Evolutionary conservation across 2,888 invertebrate species (phyloP), one percentile per base, ranked within the genome.

Genomic region (Sarcophaga caerulescens): DNA sequence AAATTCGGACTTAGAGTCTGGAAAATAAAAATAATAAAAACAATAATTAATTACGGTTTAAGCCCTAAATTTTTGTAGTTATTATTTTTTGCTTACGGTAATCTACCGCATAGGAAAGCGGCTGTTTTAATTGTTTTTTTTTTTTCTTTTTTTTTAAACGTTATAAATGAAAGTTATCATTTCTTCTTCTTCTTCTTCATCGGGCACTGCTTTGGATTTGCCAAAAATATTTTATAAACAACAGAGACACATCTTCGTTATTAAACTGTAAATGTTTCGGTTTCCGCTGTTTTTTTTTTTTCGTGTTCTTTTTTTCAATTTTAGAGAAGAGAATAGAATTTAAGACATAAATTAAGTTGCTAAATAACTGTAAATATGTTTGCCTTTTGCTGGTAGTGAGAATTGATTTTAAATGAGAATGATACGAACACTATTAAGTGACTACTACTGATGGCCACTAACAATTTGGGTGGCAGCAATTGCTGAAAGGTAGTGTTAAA

Each of bases 21-120:
- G 44, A n/a, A 35, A 77, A 17, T 23, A 17, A 44, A 23, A 73
- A 77, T 60, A 44, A 65, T 19, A 52, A 63, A 65, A 19, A 10
- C 4, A 66, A 66, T 14, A 66, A 68, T 69, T 78, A 83, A 83
- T 83, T 83, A 83, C 45, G 62, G 62, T 62, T 69, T 63, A 69
- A 78, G 78, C 81, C 81, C 81, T 76, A 69, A 76, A 59, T 19
- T 68, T 19, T 62, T 59, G 8, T 44, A 17, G 0, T 21, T 14
- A 23, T 10, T 14, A 12, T 52, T 52, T 52, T 14, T 52, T 52
- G 52, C 4, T 52, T 52, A 52, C 17, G 12, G 17, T 52, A 35
- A 35, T 10, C 35, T 52, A 14, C 17, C 12, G 12, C 52, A 14
- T 52, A 4, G 52, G 12, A 52, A 52, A 14, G 4, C 8, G 14